Conservation (phyloP, 2,888 invertebrate species). For the Boloria euphrosyne region DNA sequence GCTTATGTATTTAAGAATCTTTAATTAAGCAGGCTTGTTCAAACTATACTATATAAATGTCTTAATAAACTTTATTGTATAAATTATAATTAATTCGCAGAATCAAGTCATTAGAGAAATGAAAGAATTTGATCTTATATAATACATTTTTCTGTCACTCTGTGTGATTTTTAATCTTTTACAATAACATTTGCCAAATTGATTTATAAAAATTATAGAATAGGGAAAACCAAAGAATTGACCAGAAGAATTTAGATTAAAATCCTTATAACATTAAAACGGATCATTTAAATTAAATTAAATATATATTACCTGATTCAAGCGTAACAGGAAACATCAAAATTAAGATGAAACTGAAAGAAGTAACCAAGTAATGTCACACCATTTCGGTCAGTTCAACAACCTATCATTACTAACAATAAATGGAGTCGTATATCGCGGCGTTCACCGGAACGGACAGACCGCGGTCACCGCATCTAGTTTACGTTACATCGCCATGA, state of each 20-base stretch:
- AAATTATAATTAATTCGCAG: too few relatives aligned
- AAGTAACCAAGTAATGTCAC: constrained; percentile 22
- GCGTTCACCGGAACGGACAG: constrained; percentile 70
- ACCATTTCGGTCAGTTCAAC: constrained; percentile 35
- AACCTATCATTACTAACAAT: constrained; percentile 34
- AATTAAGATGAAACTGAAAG: constrained; percentile 7
- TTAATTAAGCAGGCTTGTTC: too few relatives aligned
- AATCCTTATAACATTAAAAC: not conserved
- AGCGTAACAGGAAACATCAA: constrained; percentile 19
- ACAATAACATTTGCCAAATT: too few relatives aligned
- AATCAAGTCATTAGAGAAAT: too few relatives aligned
- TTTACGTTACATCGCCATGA: constrained; percentile 54
- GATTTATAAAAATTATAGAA: too few relatives aligned
- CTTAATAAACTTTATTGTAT: too few relatives aligned
- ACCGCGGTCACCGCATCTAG: constrained; percentile 60
- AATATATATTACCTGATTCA: constrained; percentile 5
- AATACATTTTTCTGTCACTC: too few relatives aligned
- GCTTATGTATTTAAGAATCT: too few relatives aligned
- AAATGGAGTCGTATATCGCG: constrained; percentile 62
- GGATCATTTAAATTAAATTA: constrained; percentile 7
- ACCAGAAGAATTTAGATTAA: too few relatives aligned
- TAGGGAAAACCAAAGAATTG: not conserved
- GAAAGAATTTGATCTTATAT: too few relatives aligned
- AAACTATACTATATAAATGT: too few relatives aligned
- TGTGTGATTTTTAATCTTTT: too few relatives aligned